Percentiles rank a stretch among this genome's conserved stretches.
phyloP scores from a whole-genome alignment of 2,888 invertebrate genomes.

The Eupithecia centaureata region DNA sequence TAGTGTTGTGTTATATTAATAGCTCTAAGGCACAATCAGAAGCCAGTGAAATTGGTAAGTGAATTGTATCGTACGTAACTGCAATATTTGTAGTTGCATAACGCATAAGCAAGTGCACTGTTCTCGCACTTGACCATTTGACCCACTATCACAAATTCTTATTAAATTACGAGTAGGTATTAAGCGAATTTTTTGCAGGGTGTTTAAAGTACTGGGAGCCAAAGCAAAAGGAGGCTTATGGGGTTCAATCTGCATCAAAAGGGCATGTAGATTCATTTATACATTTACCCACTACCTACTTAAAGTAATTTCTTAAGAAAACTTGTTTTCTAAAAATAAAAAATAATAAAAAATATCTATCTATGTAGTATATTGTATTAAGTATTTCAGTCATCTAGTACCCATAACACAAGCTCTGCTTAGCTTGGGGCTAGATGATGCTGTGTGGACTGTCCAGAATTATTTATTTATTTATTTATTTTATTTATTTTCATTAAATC shows the following conservation, averaged over 20 bases:
- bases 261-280: no score
- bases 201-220: no score
- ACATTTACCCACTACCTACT: background rate
- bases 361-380: no score
- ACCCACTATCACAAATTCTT: slow-evolving; percentile 11
- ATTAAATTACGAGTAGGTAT: background rate
- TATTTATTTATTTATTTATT: no score
- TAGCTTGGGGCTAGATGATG: no score
- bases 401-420: no score
- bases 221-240: background rate
- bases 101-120: background rate
- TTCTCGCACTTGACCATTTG: slow-evolving; percentile 5
- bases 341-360: no score
- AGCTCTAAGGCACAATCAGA: slow-evolving; percentile 56
- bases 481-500: no score
- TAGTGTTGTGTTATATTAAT: slow-evolving; percentile 61
- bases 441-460: no score
- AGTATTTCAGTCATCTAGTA: no score
- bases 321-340: no score
- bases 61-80: background rate
- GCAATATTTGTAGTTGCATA: slow-evolving; percentile 3
- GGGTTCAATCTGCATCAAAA: background rate
- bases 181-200: no score
- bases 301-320: background rate
- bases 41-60: slow-evolving; percentile 64